Evolutionary conservation across 92 coral and sea anemone genomes (phyloP).

Genomic region (Epizoanthus illoricatus): DNA sequence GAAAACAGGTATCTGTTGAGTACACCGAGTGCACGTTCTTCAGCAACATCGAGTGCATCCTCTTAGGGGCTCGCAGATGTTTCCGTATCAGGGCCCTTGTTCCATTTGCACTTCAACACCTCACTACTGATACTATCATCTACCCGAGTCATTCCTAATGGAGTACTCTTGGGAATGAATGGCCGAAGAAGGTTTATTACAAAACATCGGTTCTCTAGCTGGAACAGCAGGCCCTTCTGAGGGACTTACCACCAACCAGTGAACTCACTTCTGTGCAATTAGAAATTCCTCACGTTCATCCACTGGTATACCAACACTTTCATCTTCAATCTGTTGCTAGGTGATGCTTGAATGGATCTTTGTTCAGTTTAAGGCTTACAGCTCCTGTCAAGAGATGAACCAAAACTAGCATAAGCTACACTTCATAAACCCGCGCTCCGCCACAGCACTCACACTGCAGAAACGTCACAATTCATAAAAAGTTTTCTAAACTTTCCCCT

Average conservation of each 20-base stretch:
- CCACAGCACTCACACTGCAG: constrained; percentile 82
- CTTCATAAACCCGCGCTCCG: constrained; percentile 71
- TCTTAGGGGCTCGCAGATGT: too few relatives aligned
- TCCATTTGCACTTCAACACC: background rate
- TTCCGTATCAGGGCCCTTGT: background rate
- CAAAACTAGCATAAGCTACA: constrained; percentile 89
- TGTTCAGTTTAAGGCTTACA: background rate
- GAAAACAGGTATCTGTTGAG: background rate
- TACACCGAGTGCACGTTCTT: background rate
- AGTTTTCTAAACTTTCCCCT: too few relatives aligned
- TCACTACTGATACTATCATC: background rate
- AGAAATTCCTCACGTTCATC: background rate
- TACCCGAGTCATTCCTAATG: background rate
- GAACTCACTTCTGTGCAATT: background rate
- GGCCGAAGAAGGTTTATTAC: background rate
- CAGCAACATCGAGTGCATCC: constrained; percentile 12
- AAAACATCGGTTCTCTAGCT: background rate
- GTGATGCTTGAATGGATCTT: too few relatives aligned
- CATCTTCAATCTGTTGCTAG: too few relatives aligned
- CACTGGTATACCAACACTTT: background rate
- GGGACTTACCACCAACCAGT: too few relatives aligned
- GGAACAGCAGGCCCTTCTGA: background rate
- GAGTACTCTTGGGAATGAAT: background rate
- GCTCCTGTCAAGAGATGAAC: constrained; percentile 50
- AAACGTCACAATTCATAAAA: background rate